These are phyloP conservation scores for Diaphora mendica DNA, from an alignment of 2,888 invertebrate species.

Conservation along the genomic window DNA sequence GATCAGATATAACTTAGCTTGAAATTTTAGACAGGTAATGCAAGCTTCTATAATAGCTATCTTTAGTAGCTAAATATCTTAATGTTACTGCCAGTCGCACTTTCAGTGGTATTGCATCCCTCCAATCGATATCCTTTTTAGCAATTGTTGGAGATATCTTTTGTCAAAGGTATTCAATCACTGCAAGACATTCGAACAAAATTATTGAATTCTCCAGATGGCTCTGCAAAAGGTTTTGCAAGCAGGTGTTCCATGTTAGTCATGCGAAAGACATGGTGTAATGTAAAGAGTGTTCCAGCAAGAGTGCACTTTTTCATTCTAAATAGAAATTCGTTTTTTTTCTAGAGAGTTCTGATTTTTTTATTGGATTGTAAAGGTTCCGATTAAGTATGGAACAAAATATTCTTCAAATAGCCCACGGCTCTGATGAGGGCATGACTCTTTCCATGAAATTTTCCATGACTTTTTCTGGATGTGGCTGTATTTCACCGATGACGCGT, in stretches of 20 bases:
- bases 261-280: no score
- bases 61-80: constrained; percentile 5
- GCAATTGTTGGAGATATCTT: constrained; percentile 1
- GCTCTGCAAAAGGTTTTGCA: not conserved
- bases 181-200: constrained; percentile 1
- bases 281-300: not conserved
- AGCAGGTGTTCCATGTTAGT: not conserved
- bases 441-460: no score
- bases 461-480: no score
- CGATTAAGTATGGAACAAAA: no score
- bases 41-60: not conserved
- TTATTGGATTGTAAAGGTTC: no score
- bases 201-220: not conserved
- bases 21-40: not conserved
- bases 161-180: constrained; percentile 1
- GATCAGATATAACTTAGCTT: no score
- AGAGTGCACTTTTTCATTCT: no score
- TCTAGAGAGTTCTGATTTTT: no score
- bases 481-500: no score
- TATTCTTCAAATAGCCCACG: no score
- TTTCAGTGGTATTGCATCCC: constrained; percentile 6
- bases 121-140: constrained; percentile 5
- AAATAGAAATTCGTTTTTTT: no score
- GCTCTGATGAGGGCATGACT: no score
- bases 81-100: constrained; percentile 1